Evolutionary conservation across 2,888 invertebrate genomes (phyloP).

Genomic region (Antheraea yamamai): DNA sequence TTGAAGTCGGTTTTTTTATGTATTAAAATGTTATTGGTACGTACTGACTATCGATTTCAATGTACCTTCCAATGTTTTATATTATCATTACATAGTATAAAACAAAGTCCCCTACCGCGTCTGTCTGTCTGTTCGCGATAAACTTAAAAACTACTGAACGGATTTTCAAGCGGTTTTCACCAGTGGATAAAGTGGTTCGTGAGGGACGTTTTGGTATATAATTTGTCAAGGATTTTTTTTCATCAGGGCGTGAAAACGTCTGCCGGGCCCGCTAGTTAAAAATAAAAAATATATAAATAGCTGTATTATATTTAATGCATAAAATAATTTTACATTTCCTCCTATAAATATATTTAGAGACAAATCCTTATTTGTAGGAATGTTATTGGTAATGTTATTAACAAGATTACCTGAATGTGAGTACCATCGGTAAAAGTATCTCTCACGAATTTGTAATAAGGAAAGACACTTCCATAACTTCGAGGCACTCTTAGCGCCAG

Average conservation of each 20-base stretch:
- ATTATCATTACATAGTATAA: not conserved
- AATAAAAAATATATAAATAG: not conserved
- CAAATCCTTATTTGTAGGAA: not conserved
- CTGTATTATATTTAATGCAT: not conserved
- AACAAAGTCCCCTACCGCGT: no score
- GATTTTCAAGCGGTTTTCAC: no score
- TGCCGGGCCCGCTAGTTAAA: no score
- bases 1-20: no score
- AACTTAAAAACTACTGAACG: no score
- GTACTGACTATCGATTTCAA: no score
- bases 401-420: slow-evolving; percentile 55
- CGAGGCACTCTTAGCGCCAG: slow-evolving; percentile 70
- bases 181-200: no score
- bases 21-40: no score
- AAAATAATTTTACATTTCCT: not conserved
- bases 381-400: not conserved
- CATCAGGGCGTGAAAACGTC: no score
- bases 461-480: slow-evolving; percentile 84
- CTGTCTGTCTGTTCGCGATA: no score
- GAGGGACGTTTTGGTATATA: no score
- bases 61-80: not conserved
- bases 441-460: slow-evolving; percentile 83
- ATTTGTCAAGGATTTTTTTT: no score
- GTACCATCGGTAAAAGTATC: slow-evolving; percentile 67
- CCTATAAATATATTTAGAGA: not conserved